A percentile compares a stretch with the other conserved stretches of the same genome.
phyloP scores from a whole-genome alignment of 2,113 vertebrate genomes.

The Podiceps cristatus region DNA sequence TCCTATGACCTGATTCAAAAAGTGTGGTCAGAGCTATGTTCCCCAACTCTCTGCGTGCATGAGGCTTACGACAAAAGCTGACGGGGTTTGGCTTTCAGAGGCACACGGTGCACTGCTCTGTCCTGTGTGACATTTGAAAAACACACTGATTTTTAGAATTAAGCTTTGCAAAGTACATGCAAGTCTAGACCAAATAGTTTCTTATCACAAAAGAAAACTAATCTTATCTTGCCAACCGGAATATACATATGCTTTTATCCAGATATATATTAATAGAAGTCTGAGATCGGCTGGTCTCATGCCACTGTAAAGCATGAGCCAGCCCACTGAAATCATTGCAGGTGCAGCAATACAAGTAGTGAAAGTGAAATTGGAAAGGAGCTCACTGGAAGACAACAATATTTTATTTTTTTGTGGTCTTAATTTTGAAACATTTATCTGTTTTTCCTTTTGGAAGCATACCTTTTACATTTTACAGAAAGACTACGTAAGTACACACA shows the following conservation, averaged over 20 bases:
- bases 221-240: neutral
- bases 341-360: neutral
- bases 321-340: neutral
- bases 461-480: neutral
- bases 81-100: neutral
- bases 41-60: rapidly evolving
- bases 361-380: neutral
- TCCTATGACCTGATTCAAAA: neutral
- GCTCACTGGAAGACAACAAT: neutral
- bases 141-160: neutral
- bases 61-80: neutral
- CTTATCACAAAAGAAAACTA: conserved; percentile 1
- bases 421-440: neutral
- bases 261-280: neutral
- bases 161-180: neutral
- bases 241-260: neutral
- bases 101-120: neutral
- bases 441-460: neutral
- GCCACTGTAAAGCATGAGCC: neutral
- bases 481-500: neutral
- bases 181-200: neutral
- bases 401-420: neutral
- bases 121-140: neutral
- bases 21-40: neutral
- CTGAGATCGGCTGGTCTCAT: neutral